phyloP scores from a whole-genome alignment of 2,797 vertebrate species.

The Poeciliopsis presidionis region DNA sequence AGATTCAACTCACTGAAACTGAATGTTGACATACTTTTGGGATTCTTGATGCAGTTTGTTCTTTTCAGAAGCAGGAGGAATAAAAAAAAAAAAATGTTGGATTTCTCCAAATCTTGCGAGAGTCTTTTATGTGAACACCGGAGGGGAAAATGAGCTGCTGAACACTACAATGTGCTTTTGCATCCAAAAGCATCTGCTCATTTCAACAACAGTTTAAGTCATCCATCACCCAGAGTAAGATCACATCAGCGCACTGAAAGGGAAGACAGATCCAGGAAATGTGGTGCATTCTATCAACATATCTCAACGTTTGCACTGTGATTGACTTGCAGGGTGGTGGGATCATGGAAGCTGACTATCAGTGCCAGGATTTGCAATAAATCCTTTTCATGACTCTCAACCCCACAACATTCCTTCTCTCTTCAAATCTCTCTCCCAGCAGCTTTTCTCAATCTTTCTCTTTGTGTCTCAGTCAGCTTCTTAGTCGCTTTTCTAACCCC shows the following conservation, averaged over 20 bases:
- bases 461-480: slow-evolving; percentile 15
- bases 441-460: slow-evolving; percentile 38
- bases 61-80: background rate
- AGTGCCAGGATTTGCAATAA: slow-evolving; percentile 55
- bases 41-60: background rate
- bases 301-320: slow-evolving; percentile 42
- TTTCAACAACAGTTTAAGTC: slow-evolving; percentile 35
- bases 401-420: slow-evolving; percentile 35
- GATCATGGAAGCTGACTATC: slow-evolving; percentile 56
- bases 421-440: slow-evolving; percentile 43
- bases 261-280: slow-evolving; percentile 24
- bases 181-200: slow-evolving; percentile 28
- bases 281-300: slow-evolving; percentile 39
- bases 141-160: slow-evolving; percentile 15
- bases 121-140: slow-evolving; percentile 16
- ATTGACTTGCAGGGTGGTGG: slow-evolving; percentile 43
- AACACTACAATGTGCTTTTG: slow-evolving; percentile 7
- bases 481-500: slow-evolving; percentile 12
- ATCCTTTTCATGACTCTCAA: slow-evolving; percentile 52
- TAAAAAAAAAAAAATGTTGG: background rate
- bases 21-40: slow-evolving; percentile 28
- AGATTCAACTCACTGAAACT: background rate
- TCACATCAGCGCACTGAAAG: slow-evolving; percentile 24
- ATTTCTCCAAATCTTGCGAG: slow-evolving; percentile 1
- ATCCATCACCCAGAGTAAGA: slow-evolving; percentile 38